phyloP scores from a whole-genome alignment of 2,797 vertebrate species.

The Amblyopsis hoosieri region DNA sequence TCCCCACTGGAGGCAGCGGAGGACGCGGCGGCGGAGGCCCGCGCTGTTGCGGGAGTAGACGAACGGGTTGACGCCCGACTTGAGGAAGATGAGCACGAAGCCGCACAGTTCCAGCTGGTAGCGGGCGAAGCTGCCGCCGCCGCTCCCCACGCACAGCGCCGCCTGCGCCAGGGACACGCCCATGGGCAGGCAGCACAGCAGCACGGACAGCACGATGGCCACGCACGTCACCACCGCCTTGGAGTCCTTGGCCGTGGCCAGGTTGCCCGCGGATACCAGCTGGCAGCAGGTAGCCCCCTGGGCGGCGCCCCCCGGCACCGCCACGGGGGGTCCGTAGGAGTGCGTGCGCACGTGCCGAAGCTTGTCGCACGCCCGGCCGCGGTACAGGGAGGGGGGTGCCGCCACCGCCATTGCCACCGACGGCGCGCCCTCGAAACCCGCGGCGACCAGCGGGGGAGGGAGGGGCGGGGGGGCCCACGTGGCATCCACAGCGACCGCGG shows the following conservation, averaged over 20 bases:
- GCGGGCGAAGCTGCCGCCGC: conserved; percentile 84
- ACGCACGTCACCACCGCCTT: conserved; percentile 91
- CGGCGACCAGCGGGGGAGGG: conserved; percentile 74
- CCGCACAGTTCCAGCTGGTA: conserved; percentile 96
- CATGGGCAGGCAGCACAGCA: conserved; percentile 94
- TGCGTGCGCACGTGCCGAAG: conserved; percentile 82
- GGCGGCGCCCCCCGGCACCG: conserved; percentile 66
- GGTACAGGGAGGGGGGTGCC: conserved; percentile 84
- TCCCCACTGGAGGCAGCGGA: conserved; percentile 86
- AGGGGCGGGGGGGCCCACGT: conserved; percentile 78
- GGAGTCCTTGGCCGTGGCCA: conserved; percentile 91
- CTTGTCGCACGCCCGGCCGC: conserved; percentile 89
- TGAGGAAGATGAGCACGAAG: conserved; percentile 93
- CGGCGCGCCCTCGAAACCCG: conserved; percentile 80
- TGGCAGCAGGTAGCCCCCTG: conserved; percentile 81
- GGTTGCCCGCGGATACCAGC: conserved; percentile 85
- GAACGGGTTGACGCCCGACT: conserved; percentile 96
- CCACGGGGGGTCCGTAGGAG: conserved; percentile 61
- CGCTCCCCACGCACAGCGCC: conserved; percentile 79
- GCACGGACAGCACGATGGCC: conserved; percentile 89
- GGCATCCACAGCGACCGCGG: conserved; percentile 78
- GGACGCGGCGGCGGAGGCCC: conserved; percentile 87
- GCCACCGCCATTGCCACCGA: conserved; percentile 49
- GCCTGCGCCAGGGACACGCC: conserved; percentile 89
- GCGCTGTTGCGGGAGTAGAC: conserved; percentile 96